Evolutionary conservation across 2,113 vertebrate species (phyloP).

Genomic region (Spheniscus mendiculus): DNA sequence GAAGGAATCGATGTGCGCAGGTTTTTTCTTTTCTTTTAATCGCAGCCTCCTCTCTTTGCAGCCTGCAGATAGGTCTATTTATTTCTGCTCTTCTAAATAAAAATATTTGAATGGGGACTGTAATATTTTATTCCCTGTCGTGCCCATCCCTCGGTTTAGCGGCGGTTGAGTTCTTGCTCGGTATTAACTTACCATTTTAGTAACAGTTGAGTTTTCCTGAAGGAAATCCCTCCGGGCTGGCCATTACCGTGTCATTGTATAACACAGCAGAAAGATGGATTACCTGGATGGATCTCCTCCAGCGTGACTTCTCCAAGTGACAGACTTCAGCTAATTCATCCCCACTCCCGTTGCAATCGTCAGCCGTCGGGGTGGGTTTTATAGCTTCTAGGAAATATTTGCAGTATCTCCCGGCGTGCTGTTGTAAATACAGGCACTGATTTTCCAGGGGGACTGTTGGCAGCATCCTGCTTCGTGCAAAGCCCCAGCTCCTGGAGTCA

Average conservation of each 20-base stretch:
- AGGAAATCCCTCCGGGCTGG: constrained; percentile 49
- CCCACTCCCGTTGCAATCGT: rapidly evolving
- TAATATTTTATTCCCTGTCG: neutral
- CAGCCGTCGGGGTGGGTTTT: neutral
- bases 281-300: constrained; percentile 39
- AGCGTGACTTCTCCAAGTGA: constrained; percentile 10
- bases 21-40: neutral
- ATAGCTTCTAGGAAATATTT: neutral
- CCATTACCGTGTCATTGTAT: constrained; percentile 26
- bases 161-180: neutral
- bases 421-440: neutral
- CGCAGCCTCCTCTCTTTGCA: neutral
- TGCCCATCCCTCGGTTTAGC: neutral
- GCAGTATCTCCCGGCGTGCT: neutral
- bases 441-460: neutral
- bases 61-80: neutral
- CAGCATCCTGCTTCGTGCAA: neutral
- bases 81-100: neutral
- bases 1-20: neutral
- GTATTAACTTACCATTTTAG: constrained; percentile 53
- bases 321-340: neutral
- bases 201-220: constrained; percentile 44
- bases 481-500: neutral
- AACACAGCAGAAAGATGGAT: constrained; percentile 36
- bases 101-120: neutral